phyloP scores from a whole-genome alignment of 2,888 invertebrate genomes.

The Caenorhabditis becei region DNA sequence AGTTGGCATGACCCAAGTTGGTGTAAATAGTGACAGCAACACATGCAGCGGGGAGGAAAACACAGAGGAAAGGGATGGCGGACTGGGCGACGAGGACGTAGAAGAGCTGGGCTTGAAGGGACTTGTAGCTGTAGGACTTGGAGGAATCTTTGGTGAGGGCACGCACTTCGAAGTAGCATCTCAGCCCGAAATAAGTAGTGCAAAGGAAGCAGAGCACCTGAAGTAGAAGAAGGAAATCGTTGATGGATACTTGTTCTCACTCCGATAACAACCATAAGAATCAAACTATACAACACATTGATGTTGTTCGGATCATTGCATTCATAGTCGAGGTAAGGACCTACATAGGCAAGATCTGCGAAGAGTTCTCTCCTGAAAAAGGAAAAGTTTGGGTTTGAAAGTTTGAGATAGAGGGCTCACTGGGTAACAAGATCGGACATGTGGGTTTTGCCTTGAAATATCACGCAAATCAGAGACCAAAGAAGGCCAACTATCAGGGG shows the following conservation, averaged over 20 bases:
- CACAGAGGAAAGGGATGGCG: slow-evolving; percentile 5
- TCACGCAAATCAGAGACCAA: neutral
- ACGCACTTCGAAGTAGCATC: slow-evolving; percentile 13
- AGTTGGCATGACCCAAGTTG: neutral
- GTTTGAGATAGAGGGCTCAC: neutral
- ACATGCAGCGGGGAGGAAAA: slow-evolving; percentile 3
- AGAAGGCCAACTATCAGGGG: neutral
- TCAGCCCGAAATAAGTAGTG: neutral
- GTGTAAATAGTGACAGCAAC: neutral
- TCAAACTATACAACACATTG: neutral
- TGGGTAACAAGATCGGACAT: neutral
- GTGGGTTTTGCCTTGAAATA: neutral
- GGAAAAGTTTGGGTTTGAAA: neutral
- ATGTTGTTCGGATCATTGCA: neutral
- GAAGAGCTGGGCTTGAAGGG: slow-evolving; percentile 8
- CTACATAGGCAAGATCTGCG: neutral
- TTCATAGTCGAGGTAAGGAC: slow-evolving; percentile 1
- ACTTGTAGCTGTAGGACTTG: slow-evolving; percentile 14
- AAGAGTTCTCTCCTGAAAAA: neutral
- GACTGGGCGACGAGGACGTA: slow-evolving; percentile 17
- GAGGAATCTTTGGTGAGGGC: slow-evolving; percentile 5
- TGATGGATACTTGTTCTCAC: neutral
- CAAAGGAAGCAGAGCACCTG: neutral
- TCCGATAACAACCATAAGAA: slow-evolving; percentile 5
- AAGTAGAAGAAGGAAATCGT: neutral